phyloP scores from a whole-genome alignment of 2,888 invertebrate species.

The Aspidapion aeneum region DNA sequence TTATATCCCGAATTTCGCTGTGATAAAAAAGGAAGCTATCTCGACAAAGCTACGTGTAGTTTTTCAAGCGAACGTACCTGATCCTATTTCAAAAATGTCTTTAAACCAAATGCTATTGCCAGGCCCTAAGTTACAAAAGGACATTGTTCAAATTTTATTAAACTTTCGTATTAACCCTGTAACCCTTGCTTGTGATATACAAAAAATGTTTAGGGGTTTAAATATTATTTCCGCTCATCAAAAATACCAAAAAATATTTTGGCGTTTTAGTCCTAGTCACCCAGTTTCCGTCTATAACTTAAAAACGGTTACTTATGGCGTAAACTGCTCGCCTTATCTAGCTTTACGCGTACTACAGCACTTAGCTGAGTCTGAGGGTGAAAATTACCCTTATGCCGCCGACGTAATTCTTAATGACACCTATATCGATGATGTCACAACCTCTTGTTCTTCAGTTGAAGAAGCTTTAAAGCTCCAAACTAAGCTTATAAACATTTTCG shows the following conservation, averaged over 20 bases:
- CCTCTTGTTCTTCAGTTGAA: not conserved
- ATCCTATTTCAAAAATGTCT: not conserved
- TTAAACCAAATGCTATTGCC: not conserved
- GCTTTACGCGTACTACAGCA: not conserved
- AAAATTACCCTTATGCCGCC: not conserved
- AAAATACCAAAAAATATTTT: constrained; percentile 3
- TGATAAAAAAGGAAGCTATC: not conserved
- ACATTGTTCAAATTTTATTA: not conserved
- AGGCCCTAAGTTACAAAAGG: constrained; percentile 1
- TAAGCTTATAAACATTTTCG: not conserved
- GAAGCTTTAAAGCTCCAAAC: not conserved
- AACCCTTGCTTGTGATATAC: not conserved
- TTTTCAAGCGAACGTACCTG: not conserved
- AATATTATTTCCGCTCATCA: not conserved
- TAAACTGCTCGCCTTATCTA: constrained; percentile 1
- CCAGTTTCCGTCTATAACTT: not conserved
- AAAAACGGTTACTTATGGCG: not conserved
- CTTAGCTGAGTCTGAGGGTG: not conserved
- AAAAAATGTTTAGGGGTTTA: not conserved
- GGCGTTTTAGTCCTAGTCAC: not conserved
- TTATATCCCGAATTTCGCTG: not conserved
- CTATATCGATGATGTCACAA: not conserved
- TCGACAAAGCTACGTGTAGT: not conserved
- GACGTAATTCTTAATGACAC: not conserved
- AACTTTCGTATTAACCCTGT: not conserved